A percentile compares a stretch with the other conserved stretches of the same genome.
phyloP scores from a whole-genome alignment of 2,888 invertebrate species.

The Zaprionus lineosus region DNA sequence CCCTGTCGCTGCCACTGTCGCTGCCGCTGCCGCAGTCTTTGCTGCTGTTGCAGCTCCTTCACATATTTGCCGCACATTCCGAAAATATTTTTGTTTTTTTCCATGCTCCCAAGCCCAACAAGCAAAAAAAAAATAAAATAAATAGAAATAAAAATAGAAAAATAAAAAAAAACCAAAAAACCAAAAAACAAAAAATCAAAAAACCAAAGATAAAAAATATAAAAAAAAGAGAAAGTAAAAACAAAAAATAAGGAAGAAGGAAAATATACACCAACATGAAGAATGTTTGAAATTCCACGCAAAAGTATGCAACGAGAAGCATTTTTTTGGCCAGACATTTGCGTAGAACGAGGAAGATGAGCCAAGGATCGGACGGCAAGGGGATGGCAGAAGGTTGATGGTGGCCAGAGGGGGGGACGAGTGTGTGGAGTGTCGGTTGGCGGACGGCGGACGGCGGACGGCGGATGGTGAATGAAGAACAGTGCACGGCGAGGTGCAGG shows the following conservation, averaged over 20 bases:
- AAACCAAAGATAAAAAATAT: neutral
- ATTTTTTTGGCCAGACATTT: constrained; percentile 69
- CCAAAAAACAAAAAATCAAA: constrained; percentile 6
- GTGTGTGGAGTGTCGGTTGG: no score
- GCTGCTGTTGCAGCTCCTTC: no score
- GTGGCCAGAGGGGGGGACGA: neutral
- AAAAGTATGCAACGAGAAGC: constrained; percentile 65
- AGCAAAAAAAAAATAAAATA: constrained; percentile 13
- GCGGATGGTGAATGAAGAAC: no score
- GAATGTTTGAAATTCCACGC: constrained; percentile 68
- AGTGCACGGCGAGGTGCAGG: neutral
- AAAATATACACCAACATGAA: constrained; percentile 49
- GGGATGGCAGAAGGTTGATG: neutral
- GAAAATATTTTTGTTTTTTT: constrained; percentile 65
- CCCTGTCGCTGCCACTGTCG: neutral
- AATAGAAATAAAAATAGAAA: constrained; percentile 6
- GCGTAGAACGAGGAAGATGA: constrained; percentile 47
- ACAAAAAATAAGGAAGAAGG: no score
- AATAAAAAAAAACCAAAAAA: constrained; percentile 3
- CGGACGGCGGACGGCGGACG: no score
- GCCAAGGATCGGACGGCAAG: constrained; percentile 1
- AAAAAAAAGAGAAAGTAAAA: neutral
- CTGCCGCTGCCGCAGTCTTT: no score
- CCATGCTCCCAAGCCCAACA: constrained; percentile 17
- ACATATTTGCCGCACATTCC: constrained; percentile 57